A percentile compares a stretch with the other conserved stretches of the same genome.
Evolutionary conservation across 2,113 vertebrate species (phyloP).

Genomic region (Galeopterus variegatus): DNA sequence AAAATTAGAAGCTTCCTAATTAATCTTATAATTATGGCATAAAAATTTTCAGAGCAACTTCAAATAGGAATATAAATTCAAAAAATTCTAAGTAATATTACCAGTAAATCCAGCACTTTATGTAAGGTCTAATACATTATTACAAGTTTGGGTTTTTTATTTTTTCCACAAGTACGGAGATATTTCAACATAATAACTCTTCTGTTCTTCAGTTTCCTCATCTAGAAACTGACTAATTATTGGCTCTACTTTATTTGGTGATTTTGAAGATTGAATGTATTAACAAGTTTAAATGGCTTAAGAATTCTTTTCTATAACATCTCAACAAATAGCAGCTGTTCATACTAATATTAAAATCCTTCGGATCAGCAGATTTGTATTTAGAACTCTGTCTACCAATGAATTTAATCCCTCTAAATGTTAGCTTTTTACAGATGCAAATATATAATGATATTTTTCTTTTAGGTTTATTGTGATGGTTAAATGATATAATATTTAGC

Average conservation of each 20-base stretch:
- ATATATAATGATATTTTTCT: neutral
- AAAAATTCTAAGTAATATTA: neutral
- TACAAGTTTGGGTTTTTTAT: neutral
- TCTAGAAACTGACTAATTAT: slow-evolving; percentile 9
- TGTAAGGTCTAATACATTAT: neutral
- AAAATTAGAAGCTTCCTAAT: neutral
- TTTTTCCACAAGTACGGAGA: neutral
- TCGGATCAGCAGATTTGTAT: neutral
- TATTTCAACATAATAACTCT: neutral
- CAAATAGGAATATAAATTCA: slow-evolving; percentile 21
- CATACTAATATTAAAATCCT: neutral
- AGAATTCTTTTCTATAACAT: neutral
- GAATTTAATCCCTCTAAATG: neutral
- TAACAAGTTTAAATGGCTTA: neutral
- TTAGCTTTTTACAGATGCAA: neutral
- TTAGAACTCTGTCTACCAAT: neutral
- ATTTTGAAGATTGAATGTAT: neutral
- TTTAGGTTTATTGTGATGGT: neutral
- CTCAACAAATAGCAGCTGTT: neutral
- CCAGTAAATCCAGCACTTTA: neutral
- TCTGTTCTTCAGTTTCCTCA: neutral
- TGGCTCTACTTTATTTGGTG: neutral
- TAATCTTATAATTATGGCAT: neutral
- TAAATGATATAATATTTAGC: neutral
- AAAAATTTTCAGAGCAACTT: slow-evolving; percentile 19